Conservation (phyloP, 2,113 vertebrate genomes). For the Ammodramus savannarum region DNA sequence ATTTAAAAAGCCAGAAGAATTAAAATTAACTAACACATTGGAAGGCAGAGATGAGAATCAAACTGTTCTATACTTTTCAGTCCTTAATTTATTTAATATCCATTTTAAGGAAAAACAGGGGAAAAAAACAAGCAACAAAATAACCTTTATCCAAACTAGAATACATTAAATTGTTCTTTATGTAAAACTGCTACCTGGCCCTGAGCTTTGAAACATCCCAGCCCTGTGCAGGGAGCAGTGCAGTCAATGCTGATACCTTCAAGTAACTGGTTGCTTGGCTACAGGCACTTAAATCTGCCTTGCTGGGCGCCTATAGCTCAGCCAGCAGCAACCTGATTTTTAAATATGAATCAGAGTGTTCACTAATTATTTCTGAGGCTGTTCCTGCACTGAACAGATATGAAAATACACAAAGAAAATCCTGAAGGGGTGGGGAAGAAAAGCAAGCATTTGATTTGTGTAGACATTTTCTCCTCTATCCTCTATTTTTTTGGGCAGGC, state of each 20-base stretch:
- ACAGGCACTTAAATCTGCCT: slow-evolving; percentile 9
- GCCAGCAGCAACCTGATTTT: not conserved
- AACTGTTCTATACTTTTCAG: not conserved
- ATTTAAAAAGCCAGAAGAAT: not conserved
- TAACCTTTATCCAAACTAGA: not conserved
- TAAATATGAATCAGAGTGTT: not conserved
- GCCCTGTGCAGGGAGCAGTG: not conserved
- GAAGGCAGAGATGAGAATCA: not conserved
- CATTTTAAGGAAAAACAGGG: not conserved
- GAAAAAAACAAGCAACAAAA: not conserved
- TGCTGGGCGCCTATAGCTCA: not conserved
- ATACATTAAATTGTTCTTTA: not conserved
- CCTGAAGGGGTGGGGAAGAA: not conserved
- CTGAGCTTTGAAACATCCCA: not conserved
- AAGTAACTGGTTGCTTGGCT: slow-evolving; percentile 35
- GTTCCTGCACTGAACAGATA: not conserved
- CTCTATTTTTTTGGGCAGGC: not conserved
- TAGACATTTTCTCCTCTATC: not conserved
- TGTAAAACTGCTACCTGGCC: not conserved
- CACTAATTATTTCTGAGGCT: not conserved
- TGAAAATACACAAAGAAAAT: not conserved
- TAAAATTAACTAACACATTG: not conserved
- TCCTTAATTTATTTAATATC: not conserved
- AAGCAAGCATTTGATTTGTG: not conserved
- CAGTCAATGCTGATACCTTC: not conserved